Conservation (phyloP, 2,888 invertebrate genomes). For the Adela reaumurella region DNA sequence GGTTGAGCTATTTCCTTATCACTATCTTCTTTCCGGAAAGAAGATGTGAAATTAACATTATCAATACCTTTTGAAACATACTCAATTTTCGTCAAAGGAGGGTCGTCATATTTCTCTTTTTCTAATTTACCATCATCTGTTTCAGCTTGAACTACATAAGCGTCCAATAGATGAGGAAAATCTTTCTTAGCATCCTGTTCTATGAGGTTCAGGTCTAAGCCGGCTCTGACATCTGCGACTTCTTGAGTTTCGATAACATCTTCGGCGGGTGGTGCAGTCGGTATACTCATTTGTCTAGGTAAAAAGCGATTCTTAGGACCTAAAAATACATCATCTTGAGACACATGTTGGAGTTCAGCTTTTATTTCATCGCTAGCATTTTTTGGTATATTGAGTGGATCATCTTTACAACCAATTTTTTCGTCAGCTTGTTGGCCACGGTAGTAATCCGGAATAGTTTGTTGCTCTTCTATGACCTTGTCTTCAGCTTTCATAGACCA, state of each 20-base stretch:
- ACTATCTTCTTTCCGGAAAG: too few relatives aligned
- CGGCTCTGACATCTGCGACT: constrained; percentile 14
- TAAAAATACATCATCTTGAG: constrained; percentile 17
- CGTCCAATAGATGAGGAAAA: constrained; percentile 33
- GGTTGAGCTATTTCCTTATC: too few relatives aligned
- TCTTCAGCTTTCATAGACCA: neutral
- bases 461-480: too few relatives aligned
- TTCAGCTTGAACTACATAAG: constrained; percentile 37
- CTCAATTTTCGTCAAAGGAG: too few relatives aligned
- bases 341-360: constrained; percentile 24
- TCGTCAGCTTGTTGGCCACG: too few relatives aligned
- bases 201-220: constrained; percentile 40
- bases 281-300: constrained; percentile 24
- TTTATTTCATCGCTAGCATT: constrained; percentile 38
- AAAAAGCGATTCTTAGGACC: constrained; percentile 11
- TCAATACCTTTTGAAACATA: too few relatives aligned
- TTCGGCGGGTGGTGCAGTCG: constrained; percentile 27
- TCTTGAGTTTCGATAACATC: constrained; percentile 31
- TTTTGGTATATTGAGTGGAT: neutral
- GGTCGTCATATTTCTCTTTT: neutral
- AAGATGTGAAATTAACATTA: too few relatives aligned
- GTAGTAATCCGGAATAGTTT: too few relatives aligned
- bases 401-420: neutral
- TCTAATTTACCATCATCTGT: constrained; percentile 41
- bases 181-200: constrained; percentile 45